phyloP scores from a whole-genome alignment of 2,113 vertebrate genomes.

The Hemiprocne comata region DNA sequence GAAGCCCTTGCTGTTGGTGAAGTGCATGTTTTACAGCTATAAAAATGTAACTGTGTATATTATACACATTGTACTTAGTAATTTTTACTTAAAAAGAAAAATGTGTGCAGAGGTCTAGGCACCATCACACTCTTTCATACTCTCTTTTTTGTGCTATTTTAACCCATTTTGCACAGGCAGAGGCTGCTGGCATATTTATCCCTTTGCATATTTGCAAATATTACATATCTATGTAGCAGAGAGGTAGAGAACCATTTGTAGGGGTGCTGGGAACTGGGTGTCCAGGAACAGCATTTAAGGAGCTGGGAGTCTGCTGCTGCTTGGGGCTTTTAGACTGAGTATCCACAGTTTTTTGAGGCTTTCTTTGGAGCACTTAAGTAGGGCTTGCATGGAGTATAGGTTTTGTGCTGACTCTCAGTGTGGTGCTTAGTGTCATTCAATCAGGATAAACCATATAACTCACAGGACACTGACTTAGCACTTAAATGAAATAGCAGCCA shows the following conservation, averaged over 20 bases:
- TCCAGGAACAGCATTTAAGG: background rate
- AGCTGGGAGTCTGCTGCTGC: background rate
- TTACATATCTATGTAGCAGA: background rate
- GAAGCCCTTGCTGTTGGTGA: background rate
- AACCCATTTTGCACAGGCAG: background rate
- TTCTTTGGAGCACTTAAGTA: background rate
- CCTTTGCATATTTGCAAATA: background rate
- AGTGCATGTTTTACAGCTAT: background rate
- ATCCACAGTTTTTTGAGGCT: background rate
- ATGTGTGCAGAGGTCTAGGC: background rate
- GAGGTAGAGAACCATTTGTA: background rate
- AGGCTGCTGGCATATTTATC: background rate
- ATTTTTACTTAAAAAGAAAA: background rate
- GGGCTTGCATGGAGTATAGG: background rate
- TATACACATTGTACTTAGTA: background rate
- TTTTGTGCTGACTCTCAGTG: background rate
- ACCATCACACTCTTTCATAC: background rate
- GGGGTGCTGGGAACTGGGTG: background rate
- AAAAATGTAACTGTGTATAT: background rate
- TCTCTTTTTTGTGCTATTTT: background rate
- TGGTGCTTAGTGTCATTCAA: background rate
- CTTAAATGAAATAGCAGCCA: background rate
- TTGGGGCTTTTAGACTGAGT: background rate
- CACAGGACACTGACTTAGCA: background rate
- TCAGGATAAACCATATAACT: background rate